These are phyloP conservation scores for Hystrix brachyura DNA, from an alignment of 2,113 vertebrate genomes.

Conservation along the genomic window DNA sequence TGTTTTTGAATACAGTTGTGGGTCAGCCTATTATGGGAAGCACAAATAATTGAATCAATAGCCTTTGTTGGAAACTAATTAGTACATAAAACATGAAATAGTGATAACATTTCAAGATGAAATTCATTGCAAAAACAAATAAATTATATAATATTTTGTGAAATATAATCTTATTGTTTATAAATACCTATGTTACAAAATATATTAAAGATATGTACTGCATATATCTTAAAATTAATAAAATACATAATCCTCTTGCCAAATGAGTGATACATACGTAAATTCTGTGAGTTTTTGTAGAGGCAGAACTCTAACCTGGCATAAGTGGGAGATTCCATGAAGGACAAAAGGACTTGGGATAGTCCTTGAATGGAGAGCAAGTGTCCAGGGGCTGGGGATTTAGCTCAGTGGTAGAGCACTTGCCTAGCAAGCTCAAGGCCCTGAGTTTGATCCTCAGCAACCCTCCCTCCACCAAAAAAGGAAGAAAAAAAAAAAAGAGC, in stretches of 20 bases:
- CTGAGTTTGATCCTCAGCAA: no score
- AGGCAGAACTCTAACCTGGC: neutral
- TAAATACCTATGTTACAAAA: neutral
- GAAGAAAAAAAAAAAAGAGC: neutral
- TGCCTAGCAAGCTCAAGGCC: no score
- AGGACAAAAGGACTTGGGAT: neutral
- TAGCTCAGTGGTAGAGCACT: no score
- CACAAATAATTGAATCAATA: neutral
- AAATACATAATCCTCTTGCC: neutral
- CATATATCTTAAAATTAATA: neutral
- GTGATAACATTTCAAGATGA: neutral
- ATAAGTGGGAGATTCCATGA: neutral
- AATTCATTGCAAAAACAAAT: neutral
- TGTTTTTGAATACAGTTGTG: neutral
- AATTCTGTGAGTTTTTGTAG: neutral
- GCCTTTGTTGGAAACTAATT: constrained; percentile 1
- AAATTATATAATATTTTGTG: neutral
- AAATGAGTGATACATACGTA: neutral
- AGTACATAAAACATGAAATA: neutral
- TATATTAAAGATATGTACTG: neutral
- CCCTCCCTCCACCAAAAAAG: no score
- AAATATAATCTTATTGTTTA: neutral
- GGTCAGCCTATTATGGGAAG: neutral
- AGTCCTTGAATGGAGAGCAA: constrained; percentile 1
- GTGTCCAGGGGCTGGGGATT: neutral